These are phyloP conservation scores for Cetonia aurata DNA, from an alignment of 2,888 invertebrate species.

Conservation along the genomic window DNA sequence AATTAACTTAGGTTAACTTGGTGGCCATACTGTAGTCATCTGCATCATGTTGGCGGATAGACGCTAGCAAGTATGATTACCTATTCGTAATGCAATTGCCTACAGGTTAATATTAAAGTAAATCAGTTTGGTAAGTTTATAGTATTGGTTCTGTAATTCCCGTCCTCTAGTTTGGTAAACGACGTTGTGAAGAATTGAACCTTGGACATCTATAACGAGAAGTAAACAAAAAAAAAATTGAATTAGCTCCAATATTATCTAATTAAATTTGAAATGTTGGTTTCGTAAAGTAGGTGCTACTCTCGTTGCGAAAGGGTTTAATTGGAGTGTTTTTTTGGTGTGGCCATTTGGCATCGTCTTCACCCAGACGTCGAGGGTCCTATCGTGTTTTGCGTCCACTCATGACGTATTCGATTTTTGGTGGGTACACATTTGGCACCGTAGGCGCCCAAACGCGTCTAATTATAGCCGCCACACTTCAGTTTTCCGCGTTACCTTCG, in stretches of 20 bases:
- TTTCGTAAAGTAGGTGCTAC: not conserved
- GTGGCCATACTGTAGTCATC: too few relatives aligned
- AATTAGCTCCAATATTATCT: not conserved
- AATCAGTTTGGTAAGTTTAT: too few relatives aligned
- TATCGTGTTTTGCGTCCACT: conserved; percentile 25
- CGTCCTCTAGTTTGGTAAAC: too few relatives aligned
- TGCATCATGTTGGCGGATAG: too few relatives aligned
- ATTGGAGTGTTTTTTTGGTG: not conserved
- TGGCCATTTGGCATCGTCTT: conserved; percentile 17
- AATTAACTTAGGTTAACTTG: too few relatives aligned
- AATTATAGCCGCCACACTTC: conserved; percentile 54
- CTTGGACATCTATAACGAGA: too few relatives aligned
- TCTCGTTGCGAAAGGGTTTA: not conserved
- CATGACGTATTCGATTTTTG: conserved; percentile 31
- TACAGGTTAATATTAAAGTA: too few relatives aligned
- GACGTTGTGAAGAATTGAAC: too few relatives aligned
- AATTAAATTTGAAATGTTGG: not conserved
- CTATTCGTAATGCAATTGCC: too few relatives aligned
- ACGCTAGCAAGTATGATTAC: too few relatives aligned
- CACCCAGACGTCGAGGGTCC: conserved; percentile 9
- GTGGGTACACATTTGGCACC: conserved; percentile 47
- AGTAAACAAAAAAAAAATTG: not conserved
- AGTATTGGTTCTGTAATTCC: too few relatives aligned
- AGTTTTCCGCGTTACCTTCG: conserved; percentile 57
- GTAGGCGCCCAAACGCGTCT: conserved; percentile 58